Conservation (phyloP, 2,888 invertebrate genomes). For the Drosophila birchii region DNA sequence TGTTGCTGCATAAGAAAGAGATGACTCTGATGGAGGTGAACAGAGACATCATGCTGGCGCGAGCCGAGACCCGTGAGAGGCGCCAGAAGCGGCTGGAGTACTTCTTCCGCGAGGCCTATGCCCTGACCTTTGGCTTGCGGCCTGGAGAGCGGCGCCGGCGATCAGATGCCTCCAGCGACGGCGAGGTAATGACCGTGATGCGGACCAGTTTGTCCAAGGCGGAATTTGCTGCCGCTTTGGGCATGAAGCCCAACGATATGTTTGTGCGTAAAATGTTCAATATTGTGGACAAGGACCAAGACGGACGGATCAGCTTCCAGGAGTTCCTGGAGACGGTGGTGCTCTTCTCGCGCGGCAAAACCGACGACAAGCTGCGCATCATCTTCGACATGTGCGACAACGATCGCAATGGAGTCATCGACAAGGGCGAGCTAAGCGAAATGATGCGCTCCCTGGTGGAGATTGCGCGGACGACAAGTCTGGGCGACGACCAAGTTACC, state of each 20-base stretch:
- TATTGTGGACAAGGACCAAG: constrained; percentile 97
- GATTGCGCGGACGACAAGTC: constrained; percentile 95
- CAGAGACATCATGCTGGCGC: constrained; percentile 93
- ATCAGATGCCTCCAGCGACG: constrained; percentile 90
- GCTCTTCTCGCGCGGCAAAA: constrained; percentile 95
- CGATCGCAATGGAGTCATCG: constrained; percentile 96
- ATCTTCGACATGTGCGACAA: constrained; percentile 99
- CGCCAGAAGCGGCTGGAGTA: constrained; percentile 96
- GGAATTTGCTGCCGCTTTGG: constrained; percentile 97
- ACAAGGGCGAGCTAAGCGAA: constrained; percentile 96
- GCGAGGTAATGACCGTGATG: constrained; percentile 96
- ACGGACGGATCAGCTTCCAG: constrained; percentile 97
- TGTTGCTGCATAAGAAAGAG: constrained; percentile 92
- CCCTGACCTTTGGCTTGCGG: constrained; percentile 93
- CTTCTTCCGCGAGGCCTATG: constrained; percentile 98
- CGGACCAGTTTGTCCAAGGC: constrained; percentile 94
- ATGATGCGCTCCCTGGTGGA: constrained; percentile 97
- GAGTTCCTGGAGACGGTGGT: constrained; percentile 98
- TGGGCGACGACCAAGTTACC: constrained; percentile 95
- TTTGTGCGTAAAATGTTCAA: constrained; percentile 99
- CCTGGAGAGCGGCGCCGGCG: constrained; percentile 93
- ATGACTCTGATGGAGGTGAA: constrained; percentile 89
- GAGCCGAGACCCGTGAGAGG: constrained; percentile 96
- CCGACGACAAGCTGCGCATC: constrained; percentile 96
- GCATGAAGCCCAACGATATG: constrained; percentile 97